These are phyloP conservation scores for Nemurella pictetii DNA, from an alignment of 2,888 invertebrate species.

Conservation along the genomic window DNA sequence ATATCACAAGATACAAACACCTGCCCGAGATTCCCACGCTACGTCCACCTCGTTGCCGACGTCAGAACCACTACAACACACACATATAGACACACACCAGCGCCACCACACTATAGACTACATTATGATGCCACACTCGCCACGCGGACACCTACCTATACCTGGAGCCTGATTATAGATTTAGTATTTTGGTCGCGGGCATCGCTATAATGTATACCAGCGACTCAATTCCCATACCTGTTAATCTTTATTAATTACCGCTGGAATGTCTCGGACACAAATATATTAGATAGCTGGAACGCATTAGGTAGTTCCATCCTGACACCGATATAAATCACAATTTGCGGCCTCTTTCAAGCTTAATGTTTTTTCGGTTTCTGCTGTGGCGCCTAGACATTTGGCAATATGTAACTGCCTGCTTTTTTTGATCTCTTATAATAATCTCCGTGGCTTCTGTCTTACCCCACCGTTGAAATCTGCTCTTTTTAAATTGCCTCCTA, in stretches of 20 bases:
- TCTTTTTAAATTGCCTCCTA: neutral
- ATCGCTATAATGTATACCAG: too few species aligned
- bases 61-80: neutral
- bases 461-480: neutral
- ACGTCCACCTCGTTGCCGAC: neutral
- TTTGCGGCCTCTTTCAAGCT: neutral
- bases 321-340: neutral
- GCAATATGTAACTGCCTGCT: neutral
- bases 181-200: too few species aligned
- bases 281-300: neutral
- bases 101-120: too few species aligned
- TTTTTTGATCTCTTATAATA: neutral
- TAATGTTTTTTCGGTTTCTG: neutral
- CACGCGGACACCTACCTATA: too few species aligned
- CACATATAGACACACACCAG: too few species aligned
- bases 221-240: neutral
- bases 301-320: neutral
- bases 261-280: neutral
- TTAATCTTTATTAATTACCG: constrained; percentile 20
- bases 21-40: constrained; percentile 37
- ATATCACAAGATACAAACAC: constrained; percentile 20
- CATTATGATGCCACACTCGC: too few species aligned
- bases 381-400: neutral
- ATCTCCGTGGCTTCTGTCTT: neutral
- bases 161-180: neutral